These are phyloP conservation scores for Caenorhabditis doughertyi DNA, from an alignment of 2,888 invertebrate genomes.

Conservation along the genomic window DNA sequence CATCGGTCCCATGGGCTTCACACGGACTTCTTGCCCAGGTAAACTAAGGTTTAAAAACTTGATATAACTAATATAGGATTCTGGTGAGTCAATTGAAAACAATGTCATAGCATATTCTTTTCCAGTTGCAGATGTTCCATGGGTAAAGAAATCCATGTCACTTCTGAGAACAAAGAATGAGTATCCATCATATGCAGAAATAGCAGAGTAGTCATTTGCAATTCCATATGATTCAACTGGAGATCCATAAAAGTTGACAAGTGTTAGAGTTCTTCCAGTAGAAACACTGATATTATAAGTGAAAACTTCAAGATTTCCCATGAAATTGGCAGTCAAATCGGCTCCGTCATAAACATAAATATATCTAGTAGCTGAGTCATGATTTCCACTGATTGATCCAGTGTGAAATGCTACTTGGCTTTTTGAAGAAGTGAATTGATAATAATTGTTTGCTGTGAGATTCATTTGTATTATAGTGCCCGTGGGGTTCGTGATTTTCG, in stretches of 20 bases:
- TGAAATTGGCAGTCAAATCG: not conserved
- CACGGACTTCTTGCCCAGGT: not conserved
- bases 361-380: not conserved
- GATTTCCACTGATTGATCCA: not conserved
- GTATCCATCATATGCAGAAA: not conserved
- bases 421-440: not conserved
- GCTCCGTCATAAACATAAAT: slow-evolving; percentile 15
- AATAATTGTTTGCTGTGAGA: not conserved
- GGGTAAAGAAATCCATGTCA: not conserved
- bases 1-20: slow-evolving; percentile 25
- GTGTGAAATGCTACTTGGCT: slow-evolving; percentile 1
- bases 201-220: not conserved
- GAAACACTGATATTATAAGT: not conserved
- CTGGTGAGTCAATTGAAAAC: not conserved
- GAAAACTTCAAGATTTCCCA: not conserved
- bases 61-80: slow-evolving; percentile 2
- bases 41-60: not conserved
- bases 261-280: not conserved
- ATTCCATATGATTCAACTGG: not conserved
- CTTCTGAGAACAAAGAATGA: not conserved
- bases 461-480: not conserved
- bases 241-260: slow-evolving; percentile 1
- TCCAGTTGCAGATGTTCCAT: not conserved
- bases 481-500: not conserved
- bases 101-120: not conserved